Percentiles rank a stretch among this genome's conserved stretches.
Evolutionary conservation across 2,888 invertebrate species (phyloP).

Genomic region (Amblyjoppa proteus): DNA sequence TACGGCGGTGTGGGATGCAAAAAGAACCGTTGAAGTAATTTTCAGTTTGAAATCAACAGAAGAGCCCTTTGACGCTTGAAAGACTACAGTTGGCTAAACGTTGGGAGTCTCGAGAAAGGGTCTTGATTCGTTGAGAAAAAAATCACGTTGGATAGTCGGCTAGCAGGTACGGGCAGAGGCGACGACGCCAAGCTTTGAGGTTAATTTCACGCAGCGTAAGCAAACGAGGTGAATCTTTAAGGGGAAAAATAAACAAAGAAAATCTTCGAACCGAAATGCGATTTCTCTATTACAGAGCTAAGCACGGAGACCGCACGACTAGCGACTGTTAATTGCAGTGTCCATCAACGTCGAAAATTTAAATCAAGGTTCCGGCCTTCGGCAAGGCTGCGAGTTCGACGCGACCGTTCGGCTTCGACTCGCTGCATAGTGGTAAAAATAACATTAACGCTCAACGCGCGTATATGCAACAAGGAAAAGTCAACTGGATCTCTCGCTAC

Average conservation of each 20-base stretch:
- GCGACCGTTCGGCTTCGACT: constrained; percentile 27
- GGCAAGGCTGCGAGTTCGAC: constrained; percentile 39
- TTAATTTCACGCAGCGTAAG: not conserved
- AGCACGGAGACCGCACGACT: not conserved
- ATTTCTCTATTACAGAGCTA: constrained; percentile 28
- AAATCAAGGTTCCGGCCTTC: constrained; percentile 63
- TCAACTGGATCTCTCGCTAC: not conserved
- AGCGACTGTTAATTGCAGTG: constrained; percentile 66
- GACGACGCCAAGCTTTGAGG: not conserved
- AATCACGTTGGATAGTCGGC: not conserved
- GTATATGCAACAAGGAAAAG: not conserved
- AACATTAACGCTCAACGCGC: not conserved
- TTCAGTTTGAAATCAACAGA: too few relatives aligned
- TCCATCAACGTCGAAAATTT: constrained; percentile 68
- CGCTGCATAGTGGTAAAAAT: not conserved
- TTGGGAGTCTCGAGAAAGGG: not conserved
- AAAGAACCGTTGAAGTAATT: too few relatives aligned
- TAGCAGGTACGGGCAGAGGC: not conserved
- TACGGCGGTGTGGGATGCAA: too few relatives aligned
- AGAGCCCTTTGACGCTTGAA: too few relatives aligned
- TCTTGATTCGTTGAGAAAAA: not conserved
- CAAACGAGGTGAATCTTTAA: not conserved
- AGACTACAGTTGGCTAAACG: too few relatives aligned
- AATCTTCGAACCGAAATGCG: constrained; percentile 42
- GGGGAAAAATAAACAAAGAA: not conserved